Evolutionary conservation across 1,140 invertebrate species (phyloP).

Genomic region (Drosophila sproati): DNA sequence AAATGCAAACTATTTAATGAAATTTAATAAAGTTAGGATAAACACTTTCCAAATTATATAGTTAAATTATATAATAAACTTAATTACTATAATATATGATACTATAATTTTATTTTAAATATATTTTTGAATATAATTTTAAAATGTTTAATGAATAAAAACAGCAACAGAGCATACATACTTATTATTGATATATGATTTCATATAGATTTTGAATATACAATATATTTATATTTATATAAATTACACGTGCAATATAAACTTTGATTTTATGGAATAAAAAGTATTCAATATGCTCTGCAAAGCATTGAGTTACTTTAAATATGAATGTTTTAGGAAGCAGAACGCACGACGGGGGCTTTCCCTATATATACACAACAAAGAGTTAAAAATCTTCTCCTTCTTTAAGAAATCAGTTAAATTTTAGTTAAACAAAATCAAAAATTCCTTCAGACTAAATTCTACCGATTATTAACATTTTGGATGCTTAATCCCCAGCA

Average conservation of each 20-base stretch:
- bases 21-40: constrained; percentile 51
- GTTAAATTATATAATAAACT: constrained; percentile 24
- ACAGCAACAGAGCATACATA: constrained; percentile 27
- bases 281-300: constrained; percentile 7
- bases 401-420: background rate
- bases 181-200: constrained; percentile 17
- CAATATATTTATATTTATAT: constrained; percentile 8
- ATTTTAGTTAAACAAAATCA: too few species aligned
- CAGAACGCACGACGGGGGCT: constrained; percentile 1
- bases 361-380: background rate
- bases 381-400: background rate
- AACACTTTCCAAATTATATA: constrained; percentile 27
- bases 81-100: constrained; percentile 27
- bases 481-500: too few species aligned
- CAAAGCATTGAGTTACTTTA: background rate
- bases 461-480: too few species aligned
- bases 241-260: constrained; percentile 26
- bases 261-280: constrained; percentile 26
- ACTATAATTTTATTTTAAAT: constrained; percentile 3
- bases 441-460: too few species aligned
- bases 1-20: constrained; percentile 45
- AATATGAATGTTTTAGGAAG: background rate
- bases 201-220: constrained; percentile 5
- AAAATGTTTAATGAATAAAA: constrained; percentile 48
- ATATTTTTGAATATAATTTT: constrained; percentile 29